Percentiles rank a stretch among this genome's conserved stretches.
Evolutionary conservation across 2,113 vertebrate species (phyloP).

Genomic region (Tragelaphus scriptus): DNA sequence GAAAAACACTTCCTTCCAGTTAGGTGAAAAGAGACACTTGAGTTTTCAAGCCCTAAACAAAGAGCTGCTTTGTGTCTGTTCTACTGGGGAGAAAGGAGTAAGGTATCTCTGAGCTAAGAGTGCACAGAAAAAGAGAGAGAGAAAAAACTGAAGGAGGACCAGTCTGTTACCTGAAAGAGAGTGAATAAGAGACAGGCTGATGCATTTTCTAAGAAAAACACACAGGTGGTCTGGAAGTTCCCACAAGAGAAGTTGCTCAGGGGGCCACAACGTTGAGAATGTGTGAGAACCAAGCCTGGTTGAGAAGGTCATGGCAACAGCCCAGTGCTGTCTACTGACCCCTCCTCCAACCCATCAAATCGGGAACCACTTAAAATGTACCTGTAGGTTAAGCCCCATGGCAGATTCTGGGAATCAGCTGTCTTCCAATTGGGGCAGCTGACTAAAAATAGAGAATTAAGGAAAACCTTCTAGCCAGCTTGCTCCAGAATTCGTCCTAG

Average conservation of each 20-base stretch:
- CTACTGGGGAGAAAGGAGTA: not conserved
- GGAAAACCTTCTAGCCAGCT: not conserved
- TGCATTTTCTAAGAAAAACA: not conserved
- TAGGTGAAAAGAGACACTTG: constrained; percentile 21
- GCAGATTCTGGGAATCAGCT: not conserved
- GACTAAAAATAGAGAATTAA: not conserved
- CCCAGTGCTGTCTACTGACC: not conserved
- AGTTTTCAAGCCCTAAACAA: constrained; percentile 54
- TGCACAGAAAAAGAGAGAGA: not conserved
- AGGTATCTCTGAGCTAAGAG: not conserved
- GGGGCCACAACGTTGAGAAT: not conserved
- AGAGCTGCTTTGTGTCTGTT: constrained; percentile 42
- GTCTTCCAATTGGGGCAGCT: not conserved
- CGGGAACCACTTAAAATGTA: not conserved
- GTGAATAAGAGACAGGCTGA: not conserved
- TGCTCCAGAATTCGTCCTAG: not conserved
- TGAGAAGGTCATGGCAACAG: not conserved
- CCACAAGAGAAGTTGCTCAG: not conserved
- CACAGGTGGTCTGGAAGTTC: not conserved
- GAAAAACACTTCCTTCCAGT: constrained; percentile 68
- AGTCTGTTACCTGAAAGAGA: not conserved
- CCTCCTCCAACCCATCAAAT: not conserved
- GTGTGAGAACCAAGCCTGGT: not conserved
- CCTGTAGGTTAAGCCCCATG: not conserved
- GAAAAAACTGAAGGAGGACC: not conserved